Conservation (phyloP, 1,140 invertebrate genomes). For the Drosophila punjabiensis region DNA sequence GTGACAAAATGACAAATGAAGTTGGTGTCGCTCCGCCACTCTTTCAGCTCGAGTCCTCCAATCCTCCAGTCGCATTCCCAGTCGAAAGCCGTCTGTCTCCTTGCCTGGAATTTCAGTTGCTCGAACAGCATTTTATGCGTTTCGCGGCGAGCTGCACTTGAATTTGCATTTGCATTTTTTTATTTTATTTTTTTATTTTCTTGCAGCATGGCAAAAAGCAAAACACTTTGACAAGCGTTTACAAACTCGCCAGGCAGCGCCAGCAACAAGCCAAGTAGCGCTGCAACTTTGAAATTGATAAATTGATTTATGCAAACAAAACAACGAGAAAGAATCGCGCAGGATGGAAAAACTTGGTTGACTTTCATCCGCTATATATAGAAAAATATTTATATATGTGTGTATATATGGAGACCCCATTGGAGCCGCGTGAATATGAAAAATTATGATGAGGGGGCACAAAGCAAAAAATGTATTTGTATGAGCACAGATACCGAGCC, state of each 20-base stretch:
- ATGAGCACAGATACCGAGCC: conserved; percentile 5
- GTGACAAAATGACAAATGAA: conserved; percentile 84
- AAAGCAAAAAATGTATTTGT: conserved; percentile 11
- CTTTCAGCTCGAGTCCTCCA: neutral
- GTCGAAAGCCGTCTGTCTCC: conserved; percentile 47
- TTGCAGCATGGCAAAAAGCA: conserved; percentile 59
- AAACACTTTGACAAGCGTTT: conserved; percentile 82
- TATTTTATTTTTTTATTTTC: conserved; percentile 28
- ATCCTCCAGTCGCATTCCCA: conserved; percentile 22
- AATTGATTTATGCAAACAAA: conserved; percentile 79
- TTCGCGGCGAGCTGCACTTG: conserved; percentile 74
- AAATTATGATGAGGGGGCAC: conserved; percentile 54
- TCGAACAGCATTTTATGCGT: conserved; percentile 63
- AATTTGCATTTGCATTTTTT: conserved; percentile 57
- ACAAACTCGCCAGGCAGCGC: conserved; percentile 70
- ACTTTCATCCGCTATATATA: conserved; percentile 36
- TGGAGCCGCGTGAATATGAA: conserved; percentile 39
- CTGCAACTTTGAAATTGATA: conserved; percentile 80
- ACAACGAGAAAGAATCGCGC: conserved; percentile 27
- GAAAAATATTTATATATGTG: conserved; percentile 7
- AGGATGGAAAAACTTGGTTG: conserved; percentile 40
- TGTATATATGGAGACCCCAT: neutral
- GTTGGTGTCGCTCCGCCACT: conserved; percentile 38
- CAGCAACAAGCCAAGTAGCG: conserved; percentile 56
- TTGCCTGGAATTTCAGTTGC: conserved; percentile 11